Base-by-base conservation (phyloP, 1,140 invertebrate species). In the Probaryconus sp. region DNA sequence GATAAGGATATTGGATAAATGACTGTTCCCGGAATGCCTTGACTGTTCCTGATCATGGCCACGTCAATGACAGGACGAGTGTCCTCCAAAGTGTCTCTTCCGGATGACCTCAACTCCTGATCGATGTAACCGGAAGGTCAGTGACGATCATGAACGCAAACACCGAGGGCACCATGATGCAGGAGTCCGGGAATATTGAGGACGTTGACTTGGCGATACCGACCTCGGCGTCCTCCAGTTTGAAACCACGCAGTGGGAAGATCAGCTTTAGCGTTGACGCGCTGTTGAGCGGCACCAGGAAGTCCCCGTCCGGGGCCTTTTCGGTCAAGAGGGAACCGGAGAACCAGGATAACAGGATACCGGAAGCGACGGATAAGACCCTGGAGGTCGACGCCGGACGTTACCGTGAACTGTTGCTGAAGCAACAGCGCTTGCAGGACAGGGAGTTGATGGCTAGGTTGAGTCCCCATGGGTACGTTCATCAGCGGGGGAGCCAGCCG, bases 261-360 rank as follows among this genome's bases (percentile, higher is more conserved):
- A 88, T 87, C 65, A 87, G 84, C 73, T 88, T 88, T 58, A 88
- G 87, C 77, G 87, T 88, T 24, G 87, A 88, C 56, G 50, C 86
- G 21, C 60, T 88, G 45, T 75, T 88, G 7, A 88, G 87, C 70
- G 80, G 85, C 40, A 87, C 85, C 63, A 85, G 82, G 67, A 85
- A 83, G 55, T 81, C 82, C 16, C 77, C 80, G 18, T 58, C 43
- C n/a, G 42, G 60, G 16, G 40, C 45, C 1, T 68, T 53, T 38
- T 56, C 28, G 2, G 31, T 33, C 7, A 43, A 67, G 35, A 24
- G 61, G 55, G 61, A 55, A 3, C 20, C 55, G 1, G 77, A 79
- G 5, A 72, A 64, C 20, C n/a, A n/a, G n/a, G 77, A 63, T 2
- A 26, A 9, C 13, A 64, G 55, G 69, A 74, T 40, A 1, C 14